Percentiles rank a stretch among this genome's conserved stretches.
phyloP scores from a whole-genome alignment of 2,888 invertebrate genomes.

The Eretmocerus hayati region DNA sequence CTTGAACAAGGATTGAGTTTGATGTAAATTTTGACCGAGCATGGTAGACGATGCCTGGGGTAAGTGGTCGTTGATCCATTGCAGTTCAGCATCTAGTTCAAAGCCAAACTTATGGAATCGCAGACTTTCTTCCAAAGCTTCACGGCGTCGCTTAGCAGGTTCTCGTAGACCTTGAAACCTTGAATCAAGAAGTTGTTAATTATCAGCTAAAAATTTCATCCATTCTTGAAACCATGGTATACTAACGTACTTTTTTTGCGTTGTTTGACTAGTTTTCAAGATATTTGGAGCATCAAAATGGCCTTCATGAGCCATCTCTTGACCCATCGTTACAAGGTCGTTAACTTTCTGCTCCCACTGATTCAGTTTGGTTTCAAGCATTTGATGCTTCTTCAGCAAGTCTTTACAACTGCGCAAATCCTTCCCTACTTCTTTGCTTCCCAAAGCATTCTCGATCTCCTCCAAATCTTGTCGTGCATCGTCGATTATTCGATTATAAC shows the following conservation, averaged over 20 bases:
- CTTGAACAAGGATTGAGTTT: constrained; percentile 85
- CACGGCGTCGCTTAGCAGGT: constrained; percentile 65
- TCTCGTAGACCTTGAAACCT: constrained; percentile 64
- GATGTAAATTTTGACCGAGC: constrained; percentile 79
- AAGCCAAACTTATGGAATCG: constrained; percentile 89
- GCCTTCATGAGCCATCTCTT: constrained; percentile 86
- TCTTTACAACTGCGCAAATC: constrained; percentile 90
- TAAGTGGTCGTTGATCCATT: constrained; percentile 89
- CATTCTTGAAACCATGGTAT: not conserved
- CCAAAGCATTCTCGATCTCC: constrained; percentile 73
- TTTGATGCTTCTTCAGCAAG: constrained; percentile 81
- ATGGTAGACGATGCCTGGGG: constrained; percentile 71
- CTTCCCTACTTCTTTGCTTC: constrained; percentile 75
- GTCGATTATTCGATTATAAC: constrained; percentile 72
- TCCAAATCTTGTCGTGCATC: constrained; percentile 81
- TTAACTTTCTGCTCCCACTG: constrained; percentile 77
- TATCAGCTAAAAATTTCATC: not conserved
- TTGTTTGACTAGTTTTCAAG: constrained; percentile 65
- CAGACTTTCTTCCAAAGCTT: constrained; percentile 75
- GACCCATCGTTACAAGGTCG: constrained; percentile 70
- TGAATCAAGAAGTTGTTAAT: constrained; percentile 5
- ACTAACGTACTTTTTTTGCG: constrained; percentile 55
- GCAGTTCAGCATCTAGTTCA: constrained; percentile 85
- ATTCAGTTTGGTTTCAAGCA: constrained; percentile 76
- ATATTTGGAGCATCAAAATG: constrained; percentile 92